Percentiles rank a stretch among this genome's conserved stretches.
Conservation (phyloP, 2,888 invertebrate genomes). For the Nezara viridula region DNA sequence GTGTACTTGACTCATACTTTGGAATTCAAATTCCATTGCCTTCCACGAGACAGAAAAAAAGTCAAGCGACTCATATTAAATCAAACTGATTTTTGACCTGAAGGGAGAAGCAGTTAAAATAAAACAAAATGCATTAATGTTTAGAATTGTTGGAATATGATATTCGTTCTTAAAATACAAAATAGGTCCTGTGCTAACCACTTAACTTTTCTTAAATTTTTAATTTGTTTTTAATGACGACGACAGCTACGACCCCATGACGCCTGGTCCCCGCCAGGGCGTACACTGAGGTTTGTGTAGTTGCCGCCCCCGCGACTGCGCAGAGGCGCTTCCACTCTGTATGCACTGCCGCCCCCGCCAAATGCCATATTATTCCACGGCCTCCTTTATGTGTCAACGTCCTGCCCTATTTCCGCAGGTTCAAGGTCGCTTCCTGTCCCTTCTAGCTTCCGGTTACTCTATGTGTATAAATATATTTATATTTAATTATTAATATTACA, state of each 20-base stretch:
- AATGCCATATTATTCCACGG: constrained; percentile 64
- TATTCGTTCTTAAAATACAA: no score
- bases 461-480: neutral
- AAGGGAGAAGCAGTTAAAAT: neutral
- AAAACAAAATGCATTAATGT: no score
- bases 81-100: neutral
- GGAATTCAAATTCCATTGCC: no score
- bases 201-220: neutral
- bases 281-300: constrained; percentile 44
- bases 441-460: neutral
- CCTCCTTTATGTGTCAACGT: constrained; percentile 63
- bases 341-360: constrained; percentile 62
- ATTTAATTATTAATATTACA: neutral
- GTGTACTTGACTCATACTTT: no score
- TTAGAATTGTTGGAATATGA: neutral
- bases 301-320: constrained; percentile 54
- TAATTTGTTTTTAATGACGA: neutral
- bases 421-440: constrained; percentile 54
- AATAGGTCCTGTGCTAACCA: neutral
- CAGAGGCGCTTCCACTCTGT: constrained; percentile 53
- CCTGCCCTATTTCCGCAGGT: constrained; percentile 62
- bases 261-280: constrained; percentile 27
- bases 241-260: neutral
- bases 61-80: neutral
- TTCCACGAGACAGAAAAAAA: no score